phyloP scores from a whole-genome alignment of 2,797 vertebrate species.

The Cyclura pinguis region DNA sequence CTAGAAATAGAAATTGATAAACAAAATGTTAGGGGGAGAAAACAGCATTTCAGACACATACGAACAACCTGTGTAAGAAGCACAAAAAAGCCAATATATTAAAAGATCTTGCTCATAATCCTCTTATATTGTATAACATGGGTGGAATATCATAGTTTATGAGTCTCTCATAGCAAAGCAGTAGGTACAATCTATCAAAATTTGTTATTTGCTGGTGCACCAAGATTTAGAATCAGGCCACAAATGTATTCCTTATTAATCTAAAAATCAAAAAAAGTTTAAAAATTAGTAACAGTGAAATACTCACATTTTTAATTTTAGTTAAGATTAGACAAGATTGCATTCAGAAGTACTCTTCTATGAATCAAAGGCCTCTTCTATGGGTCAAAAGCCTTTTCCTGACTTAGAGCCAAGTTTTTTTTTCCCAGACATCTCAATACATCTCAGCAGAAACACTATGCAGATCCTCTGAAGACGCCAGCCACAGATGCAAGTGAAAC shows the following conservation, averaged over 20 bases:
- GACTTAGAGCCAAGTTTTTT: neutral
- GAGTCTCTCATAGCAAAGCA: neutral
- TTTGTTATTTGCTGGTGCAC: conserved; percentile 34
- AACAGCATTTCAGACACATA: neutral
- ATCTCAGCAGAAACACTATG: neutral
- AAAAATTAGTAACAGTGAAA: neutral
- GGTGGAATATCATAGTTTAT: neutral
- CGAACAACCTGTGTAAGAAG: neutral
- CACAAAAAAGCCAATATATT: neutral
- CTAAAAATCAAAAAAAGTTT: neutral
- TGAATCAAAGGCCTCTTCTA: neutral
- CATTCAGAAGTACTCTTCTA: neutral
- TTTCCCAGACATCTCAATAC: neutral
- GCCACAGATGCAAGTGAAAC: too few relatives aligned
- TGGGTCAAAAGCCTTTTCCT: neutral
- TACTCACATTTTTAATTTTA: neutral
- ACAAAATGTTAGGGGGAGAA: neutral
- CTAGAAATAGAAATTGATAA: neutral
- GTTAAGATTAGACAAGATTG: neutral
- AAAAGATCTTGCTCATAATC: neutral
- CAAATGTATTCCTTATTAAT: conserved; percentile 12
- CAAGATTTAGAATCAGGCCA: conserved; percentile 36
- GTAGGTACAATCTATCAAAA: neutral
- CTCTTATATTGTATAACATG: neutral
- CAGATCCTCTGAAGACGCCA: too few relatives aligned